Base-by-base conservation (phyloP, 2,797 vertebrate species). In the Falco columbarius region DNA sequence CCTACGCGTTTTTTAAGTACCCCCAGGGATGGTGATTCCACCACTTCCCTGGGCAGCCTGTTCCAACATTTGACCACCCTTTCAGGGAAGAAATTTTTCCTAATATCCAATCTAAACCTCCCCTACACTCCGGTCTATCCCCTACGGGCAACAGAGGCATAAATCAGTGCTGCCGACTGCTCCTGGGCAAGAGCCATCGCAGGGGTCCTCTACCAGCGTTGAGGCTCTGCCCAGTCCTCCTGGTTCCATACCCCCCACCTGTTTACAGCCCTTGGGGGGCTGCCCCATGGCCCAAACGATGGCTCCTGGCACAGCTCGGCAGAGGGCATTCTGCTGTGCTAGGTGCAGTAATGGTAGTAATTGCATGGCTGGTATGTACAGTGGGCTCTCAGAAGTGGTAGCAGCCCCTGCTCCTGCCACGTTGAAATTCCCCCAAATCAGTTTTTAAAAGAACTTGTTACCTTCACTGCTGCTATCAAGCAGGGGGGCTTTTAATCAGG, bases 161-260 rank as follows among this genome's bases (percentile, higher is more conserved):
- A 32, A 76, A 58, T 51, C 80, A 24, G 24, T 22, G 70, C 62
- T 54, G 54, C 71, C 8, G 21, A 36, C 3, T 10, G 65, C 58
- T 24, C 19, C 14, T 4, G 9, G 29, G 47, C 77, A 30, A 21
- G 30, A 49, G 46, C n/a, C 72, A 4, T 4, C 2, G 0, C 5
- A 5, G 22, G 38, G 20, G 24, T 7, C 42, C 11, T 1, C 2
- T 3, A 49, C 8, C 4, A 1, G 9, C 5, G 3, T 1, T 1
- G 4, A 38, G 56, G 71, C 55, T 75, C 34, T 19, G 47, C 42
- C 42, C 1, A 1, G 44, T 58, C 65, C 42, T 3, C 1, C 46
- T 0, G 6, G 34, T 55, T 63, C 56, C 2, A 4, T 20, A n/a
- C 9, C 10, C 22, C 15, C 7, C 3, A 0, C 17, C 5, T 0